Base-by-base conservation (phyloP, 2,113 vertebrate species). In the Zootoca vivipara region DNA sequence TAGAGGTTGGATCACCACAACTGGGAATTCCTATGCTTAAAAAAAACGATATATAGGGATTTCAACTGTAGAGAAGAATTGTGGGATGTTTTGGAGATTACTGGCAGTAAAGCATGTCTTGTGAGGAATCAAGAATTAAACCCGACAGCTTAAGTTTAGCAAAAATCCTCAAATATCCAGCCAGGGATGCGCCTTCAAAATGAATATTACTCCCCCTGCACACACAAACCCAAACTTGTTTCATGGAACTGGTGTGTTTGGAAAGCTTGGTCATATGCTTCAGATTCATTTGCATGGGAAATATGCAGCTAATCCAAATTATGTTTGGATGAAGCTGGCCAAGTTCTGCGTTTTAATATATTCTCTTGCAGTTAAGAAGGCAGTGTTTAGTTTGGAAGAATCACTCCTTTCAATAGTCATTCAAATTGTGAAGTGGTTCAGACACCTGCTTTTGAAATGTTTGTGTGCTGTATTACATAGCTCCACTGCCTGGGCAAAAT, bases 351-450 rank as follows among this genome's bases (percentile, higher is more conserved):
- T 89, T 82, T 28, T 88, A 93, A 87, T 91, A 89, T 77, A 67
- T 74, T 87, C 10, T 30, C 13, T 90, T 72, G 89, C 65, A 89
- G 1, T 56, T 87, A 52, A 62, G 12, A 91, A 91, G 6, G 87
- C 91, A 87, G 70, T 40, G 2, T 90, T 94, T 91, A 91, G 46
- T 86, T 92, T 96, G 87, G 77, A 74, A 86, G 46, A 85, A 92
- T 94, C 86, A 89, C 86, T 94, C 56, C 24, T 90, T 90, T 89
- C 86, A 92, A 73, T 78, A 35, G 5, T 85, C 74, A 74, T 93
- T 86, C 83, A 85, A 90, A 87, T 93, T 92, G 91, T 82, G 82
- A 92, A 92, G 90, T 87, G 89, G 58, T 65, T 93, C 90, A 89
- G 64, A 94, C 85, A 77, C 88, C 87, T 95, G 73, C 69, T 94